Evolutionary conservation across 2,888 invertebrate species (phyloP).

Genomic region (Junonia oenone): DNA sequence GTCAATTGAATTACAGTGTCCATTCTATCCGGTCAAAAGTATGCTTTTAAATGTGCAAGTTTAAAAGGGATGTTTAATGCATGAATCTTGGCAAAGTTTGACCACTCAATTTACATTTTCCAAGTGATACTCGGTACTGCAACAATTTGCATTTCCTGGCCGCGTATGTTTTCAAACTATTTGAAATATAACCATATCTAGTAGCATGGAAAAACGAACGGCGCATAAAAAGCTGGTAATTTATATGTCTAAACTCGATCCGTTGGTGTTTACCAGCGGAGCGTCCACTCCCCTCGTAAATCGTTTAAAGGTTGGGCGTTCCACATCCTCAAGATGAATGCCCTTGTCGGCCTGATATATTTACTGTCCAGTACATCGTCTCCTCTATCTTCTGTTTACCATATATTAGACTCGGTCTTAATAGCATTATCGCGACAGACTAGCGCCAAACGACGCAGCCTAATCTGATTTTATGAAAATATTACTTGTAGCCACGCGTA

Average conservation of each 20-base stretch:
- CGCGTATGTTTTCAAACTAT: conserved; percentile 48
- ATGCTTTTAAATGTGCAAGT: conserved; percentile 63
- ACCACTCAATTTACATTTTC: conserved; percentile 72
- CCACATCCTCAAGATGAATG: conserved; percentile 72
- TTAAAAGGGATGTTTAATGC: conserved; percentile 66
- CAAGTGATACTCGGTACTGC: conserved; percentile 53
- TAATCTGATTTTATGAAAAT: conserved; percentile 6
- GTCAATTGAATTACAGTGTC: conserved; percentile 36
- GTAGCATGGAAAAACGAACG: conserved; percentile 7
- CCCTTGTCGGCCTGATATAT: conserved; percentile 71
- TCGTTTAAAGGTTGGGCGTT: conserved; percentile 75
- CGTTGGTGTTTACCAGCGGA: conserved; percentile 43
- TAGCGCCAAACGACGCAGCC: neutral
- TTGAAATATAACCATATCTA: conserved; percentile 36
- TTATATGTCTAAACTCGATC: conserved; percentile 31
- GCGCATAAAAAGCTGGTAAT: conserved; percentile 25
- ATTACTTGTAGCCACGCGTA: conserved; percentile 21
- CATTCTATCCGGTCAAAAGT: conserved; percentile 52
- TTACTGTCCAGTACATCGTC: conserved; percentile 58
- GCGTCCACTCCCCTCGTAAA: conserved; percentile 67
- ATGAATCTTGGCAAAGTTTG: conserved; percentile 66
- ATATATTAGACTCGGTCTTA: conserved; percentile 2
- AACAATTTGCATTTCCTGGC: conserved; percentile 58
- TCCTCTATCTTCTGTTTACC: conserved; percentile 9
- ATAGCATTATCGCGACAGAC: neutral